Evolutionary conservation across 2,797 vertebrate genomes (phyloP), one percentile per base, ranked within the genome.

Genomic region (Manis pentadactyla): DNA sequence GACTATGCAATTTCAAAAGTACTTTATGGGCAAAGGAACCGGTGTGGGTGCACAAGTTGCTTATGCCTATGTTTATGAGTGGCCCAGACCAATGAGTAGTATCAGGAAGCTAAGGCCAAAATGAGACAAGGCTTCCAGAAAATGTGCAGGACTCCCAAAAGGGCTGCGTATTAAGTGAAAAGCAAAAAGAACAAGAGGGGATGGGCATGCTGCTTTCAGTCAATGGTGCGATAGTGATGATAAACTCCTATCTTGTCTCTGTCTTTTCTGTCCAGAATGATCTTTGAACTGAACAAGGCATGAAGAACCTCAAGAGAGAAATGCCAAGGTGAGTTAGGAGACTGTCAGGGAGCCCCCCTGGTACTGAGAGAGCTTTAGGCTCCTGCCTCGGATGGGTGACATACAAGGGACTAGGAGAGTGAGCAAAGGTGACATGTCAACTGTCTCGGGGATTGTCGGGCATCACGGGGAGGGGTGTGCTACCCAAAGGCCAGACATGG

Each of bases 201-300:
- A 51, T 2, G 4, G 31, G 23, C 4, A 9, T 0, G 11, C 29
- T 27, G 39, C 69, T 83, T 46, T 73, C 34, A 4, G 57, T 31
- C 34, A 19, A 10, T 0, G 18, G 75, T 21, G 39, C 19, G 4
- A 25, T 8, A 11, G 39, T 31, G 46, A 59, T 2, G 53, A 77
- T 6, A 71, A 78, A 31, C 11, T 17, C 59, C 55, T 61, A 12
- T 27, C 25, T 55, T 34, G 51, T 71, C 9, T 77, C 25, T 39
- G 31, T 82, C 55, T 77, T 73, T 87, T 87, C 83, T 84, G 46
- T 51, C 77, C 23, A 18, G 49, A 87, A n/a, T 25, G 34, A 51
- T 57, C 79, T 84, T 53, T 79, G 55, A 73, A 59, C 49, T 75
- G 39, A 75, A 83, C 75, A 51, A 61, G 51, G 66, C 29, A 90